Percentiles rank a stretch among this genome's conserved stretches.
phyloP scores from a whole-genome alignment of 2,113 vertebrate species.

The Chloropsis hardwickii region DNA sequence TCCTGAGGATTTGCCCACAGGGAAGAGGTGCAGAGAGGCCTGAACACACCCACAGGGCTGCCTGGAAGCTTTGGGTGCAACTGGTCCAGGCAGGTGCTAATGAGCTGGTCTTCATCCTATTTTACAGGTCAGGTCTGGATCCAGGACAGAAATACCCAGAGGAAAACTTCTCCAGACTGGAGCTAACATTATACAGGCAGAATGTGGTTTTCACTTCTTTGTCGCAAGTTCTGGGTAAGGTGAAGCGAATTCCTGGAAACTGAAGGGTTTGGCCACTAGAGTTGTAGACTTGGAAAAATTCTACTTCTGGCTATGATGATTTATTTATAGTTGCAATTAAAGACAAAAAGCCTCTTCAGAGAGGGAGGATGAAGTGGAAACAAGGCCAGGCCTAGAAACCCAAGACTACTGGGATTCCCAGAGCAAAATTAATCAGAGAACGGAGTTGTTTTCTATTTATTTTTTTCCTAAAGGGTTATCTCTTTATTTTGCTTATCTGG shows the following conservation, averaged over 20 bases:
- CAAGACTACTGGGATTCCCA: constrained; percentile 59
- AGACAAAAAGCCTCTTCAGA: constrained; percentile 65
- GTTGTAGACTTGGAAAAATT: constrained; percentile 63
- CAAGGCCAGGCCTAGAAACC: constrained; percentile 55
- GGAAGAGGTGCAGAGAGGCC: background rate
- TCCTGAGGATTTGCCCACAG: background rate
- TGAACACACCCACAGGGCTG: background rate
- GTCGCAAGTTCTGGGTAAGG: constrained; percentile 50
- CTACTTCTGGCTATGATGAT: constrained; percentile 55
- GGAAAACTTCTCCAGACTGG: background rate
- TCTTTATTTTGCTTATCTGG: constrained; percentile 25
- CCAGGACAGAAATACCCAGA: background rate
- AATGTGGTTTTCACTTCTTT: constrained; percentile 50
- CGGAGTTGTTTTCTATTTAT: constrained; percentile 8
- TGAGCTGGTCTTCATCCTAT: background rate
- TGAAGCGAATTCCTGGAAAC: constrained; percentile 64
- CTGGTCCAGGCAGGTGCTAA: background rate
- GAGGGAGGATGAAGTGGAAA: constrained; percentile 49
- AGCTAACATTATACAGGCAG: background rate
- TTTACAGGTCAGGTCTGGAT: background rate
- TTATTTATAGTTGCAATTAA: constrained; percentile 70
- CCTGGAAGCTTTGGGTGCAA: background rate
- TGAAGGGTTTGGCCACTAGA: constrained; percentile 35
- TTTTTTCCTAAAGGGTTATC: constrained; percentile 16
- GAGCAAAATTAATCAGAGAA: constrained; percentile 54